Conservation (phyloP, 1,140 invertebrate genomes). For the Archegozetes longisetosus region DNA sequence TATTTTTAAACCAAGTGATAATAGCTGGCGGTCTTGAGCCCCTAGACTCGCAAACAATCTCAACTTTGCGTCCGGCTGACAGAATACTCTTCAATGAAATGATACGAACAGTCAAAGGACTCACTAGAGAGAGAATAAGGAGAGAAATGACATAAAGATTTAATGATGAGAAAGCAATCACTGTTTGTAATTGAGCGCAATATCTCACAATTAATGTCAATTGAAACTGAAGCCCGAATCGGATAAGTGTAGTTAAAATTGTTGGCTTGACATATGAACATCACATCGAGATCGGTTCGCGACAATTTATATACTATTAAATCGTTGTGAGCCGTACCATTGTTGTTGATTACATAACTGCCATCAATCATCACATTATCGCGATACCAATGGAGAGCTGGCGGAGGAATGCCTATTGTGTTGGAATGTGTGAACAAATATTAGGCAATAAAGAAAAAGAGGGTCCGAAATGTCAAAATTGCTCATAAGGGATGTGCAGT, state of each 20-base stretch:
- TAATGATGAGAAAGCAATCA: too few species aligned
- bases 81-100: conserved; percentile 14
- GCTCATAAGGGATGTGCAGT: too few species aligned
- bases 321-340: conserved; percentile 4
- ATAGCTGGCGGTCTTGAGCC: conserved; percentile 22
- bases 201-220: conserved; percentile 9
- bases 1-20: conserved; percentile 22
- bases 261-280: conserved; percentile 6
- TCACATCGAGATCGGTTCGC: neutral
- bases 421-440: neutral
- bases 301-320: conserved; percentile 4
- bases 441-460: neutral
- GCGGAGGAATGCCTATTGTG: conserved; percentile 72
- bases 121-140: conserved; percentile 15
- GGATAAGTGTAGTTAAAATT: conserved; percentile 1
- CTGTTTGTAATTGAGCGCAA: too few species aligned
- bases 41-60: conserved; percentile 19
- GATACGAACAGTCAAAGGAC: conserved; percentile 21
- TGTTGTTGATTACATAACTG: conserved; percentile 9
- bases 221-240: neutral
- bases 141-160: too few species aligned
- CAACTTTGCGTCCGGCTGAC: conserved; percentile 19
- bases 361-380: conserved; percentile 28
- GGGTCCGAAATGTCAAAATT: too few species aligned
- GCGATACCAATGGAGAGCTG: conserved; percentile 73